phyloP scores from a whole-genome alignment of 2,888 invertebrate species.

The Leucophenga maculata region DNA sequence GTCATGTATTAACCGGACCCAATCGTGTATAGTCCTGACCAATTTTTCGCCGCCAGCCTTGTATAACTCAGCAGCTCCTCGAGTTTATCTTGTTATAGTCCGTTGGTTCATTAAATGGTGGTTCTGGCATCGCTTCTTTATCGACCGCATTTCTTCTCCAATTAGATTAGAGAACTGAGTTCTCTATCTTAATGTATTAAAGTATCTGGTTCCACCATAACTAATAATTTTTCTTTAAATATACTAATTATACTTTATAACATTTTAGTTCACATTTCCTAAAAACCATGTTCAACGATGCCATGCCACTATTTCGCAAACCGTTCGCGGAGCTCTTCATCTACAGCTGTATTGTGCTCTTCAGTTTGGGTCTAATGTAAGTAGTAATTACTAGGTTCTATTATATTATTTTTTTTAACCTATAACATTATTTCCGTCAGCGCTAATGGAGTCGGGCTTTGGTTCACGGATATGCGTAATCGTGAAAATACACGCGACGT shows the following conservation, averaged over 20 bases:
- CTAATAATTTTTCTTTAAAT: too few species aligned
- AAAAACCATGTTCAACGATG: conserved; percentile 43
- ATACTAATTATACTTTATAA: not conserved
- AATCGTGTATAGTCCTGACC: too few species aligned
- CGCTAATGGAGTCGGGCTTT: conserved; percentile 53
- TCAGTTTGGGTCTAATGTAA: conserved; percentile 50
- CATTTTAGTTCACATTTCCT: conserved; percentile 31
- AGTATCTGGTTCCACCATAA: too few species aligned
- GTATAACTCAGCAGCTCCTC: too few species aligned
- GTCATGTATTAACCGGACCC: too few species aligned
- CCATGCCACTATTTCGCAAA: conserved; percentile 49
- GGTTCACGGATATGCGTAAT: conserved; percentile 54
- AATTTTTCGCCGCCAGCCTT: too few species aligned
- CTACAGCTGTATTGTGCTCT: conserved; percentile 49
- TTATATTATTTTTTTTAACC: not conserved
- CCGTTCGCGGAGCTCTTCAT: conserved; percentile 44
- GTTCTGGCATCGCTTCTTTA: too few species aligned
- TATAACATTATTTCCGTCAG: conserved; percentile 31
- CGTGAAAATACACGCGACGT: conserved; percentile 41
- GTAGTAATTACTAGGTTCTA: conserved; percentile 7
- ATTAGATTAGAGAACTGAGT: too few species aligned
- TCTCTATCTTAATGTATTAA: too few species aligned
- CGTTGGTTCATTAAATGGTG: too few species aligned
- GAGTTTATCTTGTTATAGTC: too few species aligned
- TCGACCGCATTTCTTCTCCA: too few species aligned